Conservation (phyloP, 2,113 vertebrate genomes). For the Colinus virginianus region DNA sequence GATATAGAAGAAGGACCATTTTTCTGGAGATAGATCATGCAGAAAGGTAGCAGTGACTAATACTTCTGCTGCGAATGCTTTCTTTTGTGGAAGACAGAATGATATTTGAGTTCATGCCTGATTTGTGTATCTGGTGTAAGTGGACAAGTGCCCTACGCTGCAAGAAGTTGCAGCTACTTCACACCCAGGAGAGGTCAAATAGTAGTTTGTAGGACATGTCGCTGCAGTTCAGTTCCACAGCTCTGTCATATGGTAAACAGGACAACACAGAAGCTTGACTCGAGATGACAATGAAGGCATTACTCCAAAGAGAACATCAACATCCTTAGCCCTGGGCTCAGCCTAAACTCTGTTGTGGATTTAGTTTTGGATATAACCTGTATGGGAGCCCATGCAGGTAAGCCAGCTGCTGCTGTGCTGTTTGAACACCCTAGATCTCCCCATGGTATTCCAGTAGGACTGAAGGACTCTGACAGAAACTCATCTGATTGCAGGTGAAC, state of each 20-base stretch:
- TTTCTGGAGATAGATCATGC: neutral
- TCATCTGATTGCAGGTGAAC: neutral
- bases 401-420: neutral
- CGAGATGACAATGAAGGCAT: neutral
- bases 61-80: neutral
- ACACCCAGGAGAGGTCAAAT: neutral
- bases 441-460: neutral
- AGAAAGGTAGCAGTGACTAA: neutral
- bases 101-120: neutral
- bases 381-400: neutral
- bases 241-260: neutral
- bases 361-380: neutral
- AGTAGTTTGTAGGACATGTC: neutral
- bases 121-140: neutral
- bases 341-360: neutral
- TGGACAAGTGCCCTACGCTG: neutral
- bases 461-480: neutral
- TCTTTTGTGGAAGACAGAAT: neutral
- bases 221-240: neutral
- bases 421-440: neutral
- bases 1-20: rapidly evolving
- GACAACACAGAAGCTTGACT: neutral
- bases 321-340: neutral
- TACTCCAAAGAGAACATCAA: neutral
- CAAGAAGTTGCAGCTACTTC: neutral